Conservation (phyloP, 92 coral and sea anemone genomes). For the Zoanthus gigantus region DNA sequence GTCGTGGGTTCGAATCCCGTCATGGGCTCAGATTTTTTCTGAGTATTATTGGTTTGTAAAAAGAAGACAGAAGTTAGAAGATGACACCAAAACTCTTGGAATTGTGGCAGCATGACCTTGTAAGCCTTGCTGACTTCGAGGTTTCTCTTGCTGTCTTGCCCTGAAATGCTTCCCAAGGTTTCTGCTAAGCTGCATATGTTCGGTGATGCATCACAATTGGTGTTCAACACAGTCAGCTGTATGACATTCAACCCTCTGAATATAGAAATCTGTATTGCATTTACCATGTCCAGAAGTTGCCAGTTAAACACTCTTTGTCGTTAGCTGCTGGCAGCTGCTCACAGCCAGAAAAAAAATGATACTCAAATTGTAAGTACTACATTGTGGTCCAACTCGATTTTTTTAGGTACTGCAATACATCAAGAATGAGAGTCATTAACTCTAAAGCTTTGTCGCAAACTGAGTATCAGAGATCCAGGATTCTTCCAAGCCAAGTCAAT, state of each 20-base stretch:
- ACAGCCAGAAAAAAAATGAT: conserved; percentile 52
- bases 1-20: too few relatives aligned
- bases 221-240: conserved; percentile 30
- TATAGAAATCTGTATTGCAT: conserved; percentile 39
- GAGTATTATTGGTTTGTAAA: too few relatives aligned
- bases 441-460: conserved; percentile 74
- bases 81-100: conserved; percentile 27
- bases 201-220: conserved; percentile 72
- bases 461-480: conserved; percentile 72
- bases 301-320: conserved; percentile 69
- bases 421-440: conserved; percentile 61
- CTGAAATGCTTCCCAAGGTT: conserved; percentile 12
- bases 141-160: conserved; percentile 56
- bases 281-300: conserved; percentile 62
- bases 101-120: conserved; percentile 51
- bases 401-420: conserved; percentile 64
- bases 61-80: not conserved
- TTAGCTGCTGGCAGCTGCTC: conserved; percentile 74
- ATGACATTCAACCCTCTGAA: not conserved
- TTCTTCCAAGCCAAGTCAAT: not conserved
- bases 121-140: not conserved
- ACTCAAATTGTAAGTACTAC: conserved; percentile 10
- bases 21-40: too few relatives aligned
- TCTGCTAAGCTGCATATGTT: conserved; percentile 62
- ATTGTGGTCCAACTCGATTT: conserved; percentile 67